Base-by-base conservation (phyloP, 2,888 invertebrate species). In the Drosophila merina region DNA sequence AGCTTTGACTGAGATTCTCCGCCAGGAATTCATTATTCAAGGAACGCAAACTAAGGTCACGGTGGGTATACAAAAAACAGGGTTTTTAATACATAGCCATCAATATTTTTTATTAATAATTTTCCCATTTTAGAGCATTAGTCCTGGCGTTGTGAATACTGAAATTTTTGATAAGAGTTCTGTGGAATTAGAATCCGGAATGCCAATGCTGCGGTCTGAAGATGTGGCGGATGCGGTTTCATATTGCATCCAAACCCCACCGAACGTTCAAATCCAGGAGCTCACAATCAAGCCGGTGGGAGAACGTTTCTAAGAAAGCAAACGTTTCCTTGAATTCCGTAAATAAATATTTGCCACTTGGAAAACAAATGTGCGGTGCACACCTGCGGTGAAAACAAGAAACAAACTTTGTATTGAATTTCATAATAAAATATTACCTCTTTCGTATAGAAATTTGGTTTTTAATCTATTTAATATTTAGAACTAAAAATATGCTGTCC, bases 241-340 rank as follows among this genome's bases (percentile, higher is more conserved):
- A 5, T 91, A 88, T 60, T 84, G 86, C 12, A 76, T 91, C 12
- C 81, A 87, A n/a, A 89, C 89, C 3, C 88, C 89, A 3, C 78
- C 89, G 0, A 72, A 87, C 68, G 89, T 90, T 3, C 83, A 83
- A 47, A 75, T 85, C 10, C 82, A 82, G n/a, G 85, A 82, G 40
- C 54, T 86, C 3, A 76, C 49, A 3, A 81, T 78, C 8, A 76
- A 75, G 14, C 73, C 80, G 0, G 40, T 85, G 3, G 75, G 84
- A 9, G 82, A 86, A 44, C 30, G 1, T 8, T 72, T 82, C 12
- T 84, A 66, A 49, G 33, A n/a, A 28, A 10, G 1, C 8, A 5
- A 26, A 0, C 3, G 8, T 10, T 25, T 12, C 30, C 10, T 5
- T 10, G 4, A 26, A 10, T 12, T 36, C 10, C 1, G 4, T 4